Evolutionary conservation across 2,888 invertebrate species (phyloP), one percentile per base, ranked within the genome.

Genomic region (Julus scanicus): DNA sequence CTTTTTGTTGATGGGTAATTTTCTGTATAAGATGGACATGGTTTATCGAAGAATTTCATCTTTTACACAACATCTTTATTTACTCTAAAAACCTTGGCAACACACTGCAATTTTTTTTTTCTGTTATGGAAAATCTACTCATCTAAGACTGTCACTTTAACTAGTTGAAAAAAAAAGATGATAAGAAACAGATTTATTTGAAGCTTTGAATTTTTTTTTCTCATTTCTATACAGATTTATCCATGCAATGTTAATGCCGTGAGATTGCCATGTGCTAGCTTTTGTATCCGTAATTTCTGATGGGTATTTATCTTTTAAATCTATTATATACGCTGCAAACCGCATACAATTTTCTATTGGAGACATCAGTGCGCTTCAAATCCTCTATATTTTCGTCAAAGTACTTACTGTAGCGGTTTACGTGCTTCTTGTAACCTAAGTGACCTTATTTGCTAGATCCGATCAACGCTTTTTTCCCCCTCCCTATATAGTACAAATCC

Each of bases 131-230:
- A 29, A 71, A 71, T 71, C 71, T n/a, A 11, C 71, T 71, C 71
- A 9, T 71, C 71, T 20, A 71, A 20, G 29, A 71, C 29, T 71
- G 71, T 71, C 71, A 71, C 71, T 71, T 71, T n/a, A 71, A 20
- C 71, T 29, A 71, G 71, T 29, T 71, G 29, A 29, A 57, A 57
- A 57, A 71, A 71, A 71, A 71, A 29, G 29, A 71, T 71, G 71
- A 71, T 71, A 71, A 71, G 71, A 71, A 71, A 71, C 71, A 71
- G 71, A 71, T 71, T 71, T 71, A 71, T 71, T 71, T 71, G 71
- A 71, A 71, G 71, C 71, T 71, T 71, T 29, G 71, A 71, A 71
- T 71, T 71, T 71, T 71, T 71, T 63, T 29, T 29, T 11, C 13
- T n/a, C 29, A 71, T 71, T 71, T 71, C 71, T 71, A 71, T 71